Percentiles rank a stretch among this genome's conserved stretches.
Conservation (phyloP, 2,113 vertebrate species). For the Gadus macrocephalus region DNA sequence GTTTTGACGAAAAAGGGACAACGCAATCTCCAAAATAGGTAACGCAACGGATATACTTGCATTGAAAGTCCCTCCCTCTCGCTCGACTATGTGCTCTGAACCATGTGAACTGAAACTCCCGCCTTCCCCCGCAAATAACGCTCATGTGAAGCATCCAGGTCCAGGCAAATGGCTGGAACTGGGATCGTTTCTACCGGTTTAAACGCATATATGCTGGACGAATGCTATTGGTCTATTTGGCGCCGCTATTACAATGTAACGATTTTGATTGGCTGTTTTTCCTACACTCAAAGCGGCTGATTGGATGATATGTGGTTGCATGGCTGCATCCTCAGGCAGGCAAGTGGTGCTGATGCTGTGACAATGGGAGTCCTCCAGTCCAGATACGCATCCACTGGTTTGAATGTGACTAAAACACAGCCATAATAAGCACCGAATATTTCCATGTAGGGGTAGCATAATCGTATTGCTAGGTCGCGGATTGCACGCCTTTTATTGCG, state of each 20-base stretch:
- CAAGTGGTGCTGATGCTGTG: conserved; percentile 39
- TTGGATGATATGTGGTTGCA: conserved; percentile 32
- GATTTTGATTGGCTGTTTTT: conserved; percentile 18
- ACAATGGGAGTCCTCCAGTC: conserved; percentile 53
- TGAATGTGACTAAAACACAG: conserved; percentile 24
- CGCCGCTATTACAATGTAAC: neutral
- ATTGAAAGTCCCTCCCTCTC: too few relatives aligned
- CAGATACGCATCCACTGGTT: conserved; percentile 57
- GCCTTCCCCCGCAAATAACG: too few relatives aligned
- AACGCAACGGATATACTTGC: too few relatives aligned
- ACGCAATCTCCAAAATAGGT: too few relatives aligned
- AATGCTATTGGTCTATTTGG: conserved; percentile 40
- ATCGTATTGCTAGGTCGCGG: conserved; percentile 12
- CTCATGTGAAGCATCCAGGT: too few relatives aligned
- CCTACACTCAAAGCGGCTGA: conserved; percentile 10
- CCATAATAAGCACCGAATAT: neutral
- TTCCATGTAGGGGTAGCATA: neutral
- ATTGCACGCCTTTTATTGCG: conserved; percentile 27
- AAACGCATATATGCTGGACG: conserved; percentile 18
- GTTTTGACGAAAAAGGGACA: too few relatives aligned
- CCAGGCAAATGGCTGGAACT: too few relatives aligned
- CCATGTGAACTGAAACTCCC: too few relatives aligned
- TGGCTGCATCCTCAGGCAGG: conserved; percentile 36
- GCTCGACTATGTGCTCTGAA: too few relatives aligned
- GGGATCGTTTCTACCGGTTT: too few relatives aligned